Conservation (phyloP, 92 coral and sea anemone genomes). For the Ricordea florida region DNA sequence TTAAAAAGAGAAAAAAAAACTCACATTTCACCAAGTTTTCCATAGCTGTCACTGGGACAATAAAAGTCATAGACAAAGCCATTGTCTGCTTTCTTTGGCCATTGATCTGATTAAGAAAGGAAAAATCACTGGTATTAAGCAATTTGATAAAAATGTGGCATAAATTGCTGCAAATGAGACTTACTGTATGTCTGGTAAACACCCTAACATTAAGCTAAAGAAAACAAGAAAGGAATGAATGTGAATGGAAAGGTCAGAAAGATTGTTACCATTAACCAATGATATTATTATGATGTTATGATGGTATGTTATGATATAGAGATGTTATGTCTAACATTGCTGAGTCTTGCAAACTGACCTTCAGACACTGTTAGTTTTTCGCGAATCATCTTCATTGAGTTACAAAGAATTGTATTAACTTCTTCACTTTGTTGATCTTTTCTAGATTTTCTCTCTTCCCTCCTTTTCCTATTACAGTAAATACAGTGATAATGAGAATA, state of each 20-base stretch:
- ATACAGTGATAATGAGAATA: no score
- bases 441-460: slow-evolving; percentile 35
- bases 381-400: slow-evolving; percentile 94
- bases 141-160: not conserved
- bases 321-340: no score
- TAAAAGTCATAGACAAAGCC: slow-evolving; percentile 94
- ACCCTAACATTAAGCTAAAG: no score
- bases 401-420: slow-evolving; percentile 81
- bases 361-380: slow-evolving; percentile 86
- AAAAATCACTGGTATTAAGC: no score
- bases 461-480: not conserved
- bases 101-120: slow-evolving; percentile 22
- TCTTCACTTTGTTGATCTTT: slow-evolving; percentile 42
- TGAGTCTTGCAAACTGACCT: slow-evolving; percentile 38
- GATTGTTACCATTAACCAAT: no score
- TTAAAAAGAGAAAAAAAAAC: slow-evolving; percentile 11
- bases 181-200: no score
- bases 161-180: no score
- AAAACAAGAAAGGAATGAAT: no score
- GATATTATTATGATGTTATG: no score
- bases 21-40: slow-evolving; percentile 84
- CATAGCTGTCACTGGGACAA: slow-evolving; percentile 70
- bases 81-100: slow-evolving; percentile 36
- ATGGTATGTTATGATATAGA: no score
- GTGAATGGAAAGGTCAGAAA: no score